phyloP scores from a whole-genome alignment of 2,888 invertebrate genomes.

The Acheta domesticus region DNA sequence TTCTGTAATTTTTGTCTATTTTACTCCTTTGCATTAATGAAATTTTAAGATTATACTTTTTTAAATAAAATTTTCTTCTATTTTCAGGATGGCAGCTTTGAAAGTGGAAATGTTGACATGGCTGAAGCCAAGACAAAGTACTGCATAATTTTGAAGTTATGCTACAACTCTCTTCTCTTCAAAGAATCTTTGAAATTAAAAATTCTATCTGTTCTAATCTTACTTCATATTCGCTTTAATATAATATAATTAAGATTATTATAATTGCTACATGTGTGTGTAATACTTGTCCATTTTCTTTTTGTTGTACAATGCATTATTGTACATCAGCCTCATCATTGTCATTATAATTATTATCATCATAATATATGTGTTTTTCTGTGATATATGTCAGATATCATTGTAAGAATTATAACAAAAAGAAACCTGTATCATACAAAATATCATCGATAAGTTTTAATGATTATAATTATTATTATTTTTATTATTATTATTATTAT shows the following conservation, averaged over 20 bases:
- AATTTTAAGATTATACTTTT: no score
- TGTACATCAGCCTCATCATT: background rate
- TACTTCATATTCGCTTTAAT: constrained; percentile 28
- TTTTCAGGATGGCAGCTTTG: background rate
- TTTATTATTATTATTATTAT: background rate
- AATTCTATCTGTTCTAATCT: constrained; percentile 25
- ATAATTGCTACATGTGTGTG: background rate
- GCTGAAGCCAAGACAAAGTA: no score
- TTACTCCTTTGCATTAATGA: no score
- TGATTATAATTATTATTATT: background rate
- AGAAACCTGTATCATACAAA: constrained; percentile 24
- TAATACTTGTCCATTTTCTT: constrained; percentile 7
- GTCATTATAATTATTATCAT: constrained; percentile 21
- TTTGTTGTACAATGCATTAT: constrained; percentile 18
- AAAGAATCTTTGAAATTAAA: background rate
- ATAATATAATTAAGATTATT: constrained; percentile 22
- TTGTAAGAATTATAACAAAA: constrained; percentile 28
- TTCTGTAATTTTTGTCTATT: no score
- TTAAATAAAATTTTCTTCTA: no score
- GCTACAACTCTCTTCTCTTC: no score
- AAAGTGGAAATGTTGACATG: background rate
- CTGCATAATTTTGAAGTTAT: no score
- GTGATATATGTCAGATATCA: constrained; percentile 37
- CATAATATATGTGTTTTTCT: constrained; percentile 34
- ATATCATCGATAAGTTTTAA: constrained; percentile 29